A percentile compares a stretch with the other conserved stretches of the same genome.
phyloP scores from a whole-genome alignment of 2,113 vertebrate genomes.

The Trinectes maculatus region DNA sequence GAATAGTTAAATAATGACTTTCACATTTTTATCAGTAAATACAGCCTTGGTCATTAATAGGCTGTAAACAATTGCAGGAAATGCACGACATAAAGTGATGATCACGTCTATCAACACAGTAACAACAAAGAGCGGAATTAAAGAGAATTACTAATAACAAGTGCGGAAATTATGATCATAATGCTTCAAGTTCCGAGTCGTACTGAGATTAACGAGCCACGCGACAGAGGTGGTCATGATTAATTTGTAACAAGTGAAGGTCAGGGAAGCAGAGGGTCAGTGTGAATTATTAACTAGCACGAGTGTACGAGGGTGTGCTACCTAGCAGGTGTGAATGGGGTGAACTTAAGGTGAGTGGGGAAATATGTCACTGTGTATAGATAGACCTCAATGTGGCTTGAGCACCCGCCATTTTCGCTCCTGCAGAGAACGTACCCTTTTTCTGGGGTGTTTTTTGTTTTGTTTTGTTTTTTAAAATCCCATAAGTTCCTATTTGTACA shows the following conservation, averaged over 20 bases:
- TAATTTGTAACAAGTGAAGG: constrained; percentile 70
- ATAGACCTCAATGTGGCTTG: not conserved
- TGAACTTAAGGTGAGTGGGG: constrained; percentile 58
- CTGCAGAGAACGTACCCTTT: not conserved
- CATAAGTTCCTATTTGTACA: no score
- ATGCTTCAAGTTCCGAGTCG: constrained; percentile 35
- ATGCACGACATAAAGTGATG: constrained; percentile 9
- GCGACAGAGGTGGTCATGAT: constrained; percentile 60
- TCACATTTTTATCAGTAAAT: constrained; percentile 14
- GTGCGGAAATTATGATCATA: constrained; percentile 38
- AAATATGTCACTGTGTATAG: constrained; percentile 43
- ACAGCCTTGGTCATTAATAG: constrained; percentile 16
- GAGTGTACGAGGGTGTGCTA: constrained; percentile 35
- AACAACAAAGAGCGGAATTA: constrained; percentile 32
- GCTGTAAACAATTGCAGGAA: constrained; percentile 22
- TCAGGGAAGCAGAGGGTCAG: constrained; percentile 68
- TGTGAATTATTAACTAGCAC: constrained; percentile 71
- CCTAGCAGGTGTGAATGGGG: constrained; percentile 57
- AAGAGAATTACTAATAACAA: constrained; percentile 19
- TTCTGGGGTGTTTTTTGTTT: not conserved
- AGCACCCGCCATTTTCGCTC: not conserved
- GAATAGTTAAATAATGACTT: constrained; percentile 17
- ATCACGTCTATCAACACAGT: constrained; percentile 5
- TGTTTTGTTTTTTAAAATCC: no score
- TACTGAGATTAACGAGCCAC: constrained; percentile 54